Evolutionary conservation across 2,797 vertebrate genomes (phyloP).

Genomic region (Phyllotis vaccarum): DNA sequence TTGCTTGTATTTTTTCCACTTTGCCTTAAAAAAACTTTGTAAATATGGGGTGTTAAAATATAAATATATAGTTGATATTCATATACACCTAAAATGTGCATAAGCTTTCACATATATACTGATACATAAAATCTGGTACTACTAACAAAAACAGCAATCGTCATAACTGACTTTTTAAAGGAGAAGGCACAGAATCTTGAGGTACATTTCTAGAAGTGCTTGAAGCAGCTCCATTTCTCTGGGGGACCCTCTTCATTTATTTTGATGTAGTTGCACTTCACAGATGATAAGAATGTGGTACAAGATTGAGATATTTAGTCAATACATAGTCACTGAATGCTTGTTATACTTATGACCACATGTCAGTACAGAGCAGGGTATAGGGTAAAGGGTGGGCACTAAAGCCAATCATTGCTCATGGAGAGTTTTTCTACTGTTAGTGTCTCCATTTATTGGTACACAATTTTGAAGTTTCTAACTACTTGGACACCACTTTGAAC

Average conservation of each 20-base stretch:
- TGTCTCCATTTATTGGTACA: not conserved
- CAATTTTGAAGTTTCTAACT: not conserved
- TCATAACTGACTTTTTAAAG: not conserved
- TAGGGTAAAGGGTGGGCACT: not conserved
- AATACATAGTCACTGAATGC: not conserved
- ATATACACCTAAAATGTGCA: not conserved
- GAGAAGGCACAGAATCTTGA: not conserved
- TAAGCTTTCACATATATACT: not conserved
- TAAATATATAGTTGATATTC: not conserved
- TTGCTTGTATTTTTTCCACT: slow-evolving; percentile 21
- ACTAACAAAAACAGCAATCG: not conserved
- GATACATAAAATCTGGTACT: not conserved
- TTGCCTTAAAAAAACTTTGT: not conserved
- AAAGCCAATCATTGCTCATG: not conserved
- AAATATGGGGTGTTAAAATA: not conserved
- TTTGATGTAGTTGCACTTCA: not conserved
- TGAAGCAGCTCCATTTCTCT: not conserved
- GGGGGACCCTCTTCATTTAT: not conserved
- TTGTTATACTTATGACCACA: not conserved
- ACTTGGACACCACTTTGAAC: not conserved
- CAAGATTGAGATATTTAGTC: not conserved
- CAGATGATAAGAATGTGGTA: not conserved
- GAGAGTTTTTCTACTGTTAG: not conserved
- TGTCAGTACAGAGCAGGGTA: not conserved
- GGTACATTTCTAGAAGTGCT: not conserved